Conservation (phyloP, 1,140 invertebrate genomes). For the Metaphire vulgaris region DNA sequence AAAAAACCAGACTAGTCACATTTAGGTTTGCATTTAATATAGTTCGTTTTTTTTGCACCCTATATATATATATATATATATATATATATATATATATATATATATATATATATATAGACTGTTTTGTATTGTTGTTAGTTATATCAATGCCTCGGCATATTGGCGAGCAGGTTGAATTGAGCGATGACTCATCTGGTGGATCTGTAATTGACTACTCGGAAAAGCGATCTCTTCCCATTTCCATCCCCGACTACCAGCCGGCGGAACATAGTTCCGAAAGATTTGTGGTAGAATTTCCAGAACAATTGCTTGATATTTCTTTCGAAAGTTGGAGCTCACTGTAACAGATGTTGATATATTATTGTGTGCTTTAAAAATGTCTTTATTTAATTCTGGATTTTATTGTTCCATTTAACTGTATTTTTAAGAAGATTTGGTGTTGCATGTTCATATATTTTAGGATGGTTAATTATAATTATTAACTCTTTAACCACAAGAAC, state of each 20-base stretch:
- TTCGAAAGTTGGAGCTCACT: not conserved
- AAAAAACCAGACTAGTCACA: too few relatives aligned
- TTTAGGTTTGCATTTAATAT: too few relatives aligned
- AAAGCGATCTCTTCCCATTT: conserved; percentile 93
- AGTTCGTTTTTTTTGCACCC: too few relatives aligned
- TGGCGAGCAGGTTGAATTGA: conserved; percentile 63
- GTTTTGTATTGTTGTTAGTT: conserved; percentile 34
- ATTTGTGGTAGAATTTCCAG: conserved; percentile 66
- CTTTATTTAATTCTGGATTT: not conserved
- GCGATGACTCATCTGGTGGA: conserved; percentile 77
- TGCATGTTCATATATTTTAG: not conserved
- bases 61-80: too few relatives aligned
- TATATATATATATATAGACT: not conserved
- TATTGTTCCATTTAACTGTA: not conserved
- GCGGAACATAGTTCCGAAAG: conserved; percentile 74
- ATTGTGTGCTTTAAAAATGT: not conserved
- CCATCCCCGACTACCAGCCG: conserved; percentile 88
- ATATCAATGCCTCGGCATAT: conserved; percentile 49
- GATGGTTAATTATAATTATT: not conserved
- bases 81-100: too few relatives aligned
- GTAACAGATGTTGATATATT: not conserved
- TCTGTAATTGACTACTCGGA: conserved; percentile 95
- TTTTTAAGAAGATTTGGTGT: not conserved
- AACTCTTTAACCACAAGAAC: not conserved
- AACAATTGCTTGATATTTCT: not conserved